These are phyloP conservation scores for Bombylius major DNA, from an alignment of 2,888 invertebrate species.

Conservation along the genomic window DNA sequence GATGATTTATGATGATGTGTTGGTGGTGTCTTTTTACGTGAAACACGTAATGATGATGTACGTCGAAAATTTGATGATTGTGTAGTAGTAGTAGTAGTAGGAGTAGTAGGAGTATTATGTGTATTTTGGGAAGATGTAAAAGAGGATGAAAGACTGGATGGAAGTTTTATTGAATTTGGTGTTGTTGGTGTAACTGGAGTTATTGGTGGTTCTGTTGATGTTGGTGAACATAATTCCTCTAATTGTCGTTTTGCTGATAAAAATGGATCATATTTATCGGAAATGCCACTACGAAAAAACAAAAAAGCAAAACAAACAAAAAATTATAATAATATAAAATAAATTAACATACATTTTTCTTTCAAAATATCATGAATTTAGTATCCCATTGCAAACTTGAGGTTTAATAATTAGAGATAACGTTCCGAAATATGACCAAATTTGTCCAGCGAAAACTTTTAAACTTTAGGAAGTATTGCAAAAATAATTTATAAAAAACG, in stretches of 20 bases:
- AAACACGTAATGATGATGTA: constrained; percentile 32
- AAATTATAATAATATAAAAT: too few species aligned
- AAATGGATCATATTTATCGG: constrained; percentile 57
- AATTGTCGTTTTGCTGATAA: constrained; percentile 68
- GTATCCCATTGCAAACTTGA: too few species aligned
- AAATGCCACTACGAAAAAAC: constrained; percentile 20
- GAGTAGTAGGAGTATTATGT: constrained; percentile 11
- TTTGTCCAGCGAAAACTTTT: too few species aligned
- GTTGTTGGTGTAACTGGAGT: constrained; percentile 15
- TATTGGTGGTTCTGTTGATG: constrained; percentile 36
- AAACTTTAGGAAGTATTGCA: too few species aligned
- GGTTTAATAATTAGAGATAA: too few species aligned
- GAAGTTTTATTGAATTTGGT: constrained; percentile 6
- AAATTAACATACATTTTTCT: too few species aligned
- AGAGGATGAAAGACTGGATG: constrained; percentile 20
- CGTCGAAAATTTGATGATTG: constrained; percentile 30
- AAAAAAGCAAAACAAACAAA: too few species aligned
- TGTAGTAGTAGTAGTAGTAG: constrained; percentile 9
- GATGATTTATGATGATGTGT: constrained; percentile 16
- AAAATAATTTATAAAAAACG: too few species aligned
- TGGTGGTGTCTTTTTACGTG: constrained; percentile 27
- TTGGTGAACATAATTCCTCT: constrained; percentile 63
- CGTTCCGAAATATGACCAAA: too few species aligned
- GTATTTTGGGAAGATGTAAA: constrained; percentile 20
- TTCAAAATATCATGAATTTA: too few species aligned